These are phyloP conservation scores for Zaprionus gabonicus DNA, from an alignment of 1,140 invertebrate species.

Conservation along the genomic window DNA sequence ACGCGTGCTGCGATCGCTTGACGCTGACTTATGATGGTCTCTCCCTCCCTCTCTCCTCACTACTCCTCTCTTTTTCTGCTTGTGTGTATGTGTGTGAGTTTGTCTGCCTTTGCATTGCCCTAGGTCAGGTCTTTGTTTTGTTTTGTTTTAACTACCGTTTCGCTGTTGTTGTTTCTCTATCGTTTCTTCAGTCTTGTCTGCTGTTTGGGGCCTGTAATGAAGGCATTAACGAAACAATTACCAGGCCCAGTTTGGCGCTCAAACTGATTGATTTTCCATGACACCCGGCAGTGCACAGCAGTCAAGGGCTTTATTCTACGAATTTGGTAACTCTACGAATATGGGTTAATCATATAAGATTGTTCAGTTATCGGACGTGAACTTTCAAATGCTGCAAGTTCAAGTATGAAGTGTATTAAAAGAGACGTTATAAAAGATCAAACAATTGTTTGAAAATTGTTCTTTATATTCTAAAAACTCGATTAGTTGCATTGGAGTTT, in stretches of 20 bases:
- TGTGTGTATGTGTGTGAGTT: conserved; percentile 19
- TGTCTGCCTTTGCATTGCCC: conserved; percentile 57
- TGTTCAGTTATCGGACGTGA: neutral
- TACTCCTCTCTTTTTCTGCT: neutral
- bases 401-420: neutral
- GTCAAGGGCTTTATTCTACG: conserved; percentile 27
- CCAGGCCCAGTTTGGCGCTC: conserved; percentile 55
- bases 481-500: too few species aligned
- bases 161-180: conserved; percentile 23
- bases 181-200: conserved; percentile 18
- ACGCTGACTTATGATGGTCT: conserved; percentile 21
- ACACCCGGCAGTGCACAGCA: conserved; percentile 2
- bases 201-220: conserved; percentile 64
- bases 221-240: conserved; percentile 74
- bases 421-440: too few species aligned
- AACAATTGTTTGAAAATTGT: too few species aligned
- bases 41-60: neutral
- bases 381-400: neutral
- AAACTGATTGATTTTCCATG: conserved; percentile 57
- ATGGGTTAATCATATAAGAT: neutral
- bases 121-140: conserved; percentile 70
- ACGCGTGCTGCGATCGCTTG: conserved; percentile 58
- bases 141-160: conserved; percentile 58
- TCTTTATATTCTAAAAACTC: too few species aligned
- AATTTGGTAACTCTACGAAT: neutral